Conservation (phyloP, 2,113 vertebrate genomes). For the Tichodroma muraria region DNA sequence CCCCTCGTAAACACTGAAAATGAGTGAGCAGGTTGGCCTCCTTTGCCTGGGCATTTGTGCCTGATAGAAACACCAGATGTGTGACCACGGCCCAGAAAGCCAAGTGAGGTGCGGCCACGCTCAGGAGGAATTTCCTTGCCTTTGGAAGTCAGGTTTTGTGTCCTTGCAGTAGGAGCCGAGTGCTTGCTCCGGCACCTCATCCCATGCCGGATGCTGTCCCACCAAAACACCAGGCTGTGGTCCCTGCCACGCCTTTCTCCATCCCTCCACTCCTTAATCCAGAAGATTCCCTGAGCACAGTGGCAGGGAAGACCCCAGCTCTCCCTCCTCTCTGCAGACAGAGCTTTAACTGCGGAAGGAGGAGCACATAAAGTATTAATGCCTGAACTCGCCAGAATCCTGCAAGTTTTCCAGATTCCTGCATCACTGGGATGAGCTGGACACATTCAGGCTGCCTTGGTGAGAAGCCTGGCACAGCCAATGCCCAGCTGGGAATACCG, state of each 20-base stretch:
- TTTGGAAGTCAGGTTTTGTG: neutral
- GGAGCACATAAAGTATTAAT: neutral
- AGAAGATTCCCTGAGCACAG: neutral
- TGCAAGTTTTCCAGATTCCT: neutral
- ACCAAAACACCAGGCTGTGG: neutral
- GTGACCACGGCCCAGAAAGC: neutral
- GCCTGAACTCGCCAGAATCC: neutral
- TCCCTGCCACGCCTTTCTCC: neutral
- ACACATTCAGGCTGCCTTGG: neutral
- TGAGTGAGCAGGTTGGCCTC: neutral
- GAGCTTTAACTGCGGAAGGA: neutral
- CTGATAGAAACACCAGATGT: neutral
- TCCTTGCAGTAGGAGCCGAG: neutral
- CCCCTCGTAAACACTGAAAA: neutral
- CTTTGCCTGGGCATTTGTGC: neutral
- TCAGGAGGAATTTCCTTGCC: neutral
- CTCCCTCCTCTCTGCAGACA: neutral
- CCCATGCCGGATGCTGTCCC: neutral
- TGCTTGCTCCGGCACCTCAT: neutral
- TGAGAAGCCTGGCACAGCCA: neutral
- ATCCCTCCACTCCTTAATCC: neutral
- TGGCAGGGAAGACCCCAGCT: neutral
- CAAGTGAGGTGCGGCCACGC: rapidly evolving
- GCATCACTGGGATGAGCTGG: neutral
- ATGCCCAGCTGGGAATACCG: neutral